Evolutionary conservation across 2,797 vertebrate genomes (phyloP).

Genomic region (Setipinna tenuifilis): DNA sequence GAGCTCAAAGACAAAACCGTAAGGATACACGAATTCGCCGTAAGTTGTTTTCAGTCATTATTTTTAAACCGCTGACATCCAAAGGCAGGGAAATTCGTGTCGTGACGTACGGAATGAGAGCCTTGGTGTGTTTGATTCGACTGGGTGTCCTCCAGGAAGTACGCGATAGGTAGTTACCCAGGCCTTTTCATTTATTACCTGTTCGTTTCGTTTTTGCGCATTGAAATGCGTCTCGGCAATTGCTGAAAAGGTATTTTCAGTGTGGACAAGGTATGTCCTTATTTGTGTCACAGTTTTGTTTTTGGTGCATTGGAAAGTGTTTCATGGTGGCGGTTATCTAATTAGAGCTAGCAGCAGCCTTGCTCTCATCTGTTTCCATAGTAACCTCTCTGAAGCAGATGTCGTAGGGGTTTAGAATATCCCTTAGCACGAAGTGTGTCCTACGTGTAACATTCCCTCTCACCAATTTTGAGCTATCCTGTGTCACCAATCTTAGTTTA

Average conservation of each 20-base stretch:
- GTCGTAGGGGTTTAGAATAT: slow-evolving; percentile 46
- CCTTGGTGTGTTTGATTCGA: slow-evolving; percentile 42
- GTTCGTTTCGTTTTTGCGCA: neutral
- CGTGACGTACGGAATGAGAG: slow-evolving; percentile 21
- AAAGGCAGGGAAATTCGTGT: slow-evolving; percentile 19
- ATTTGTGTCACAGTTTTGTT: slow-evolving; percentile 9
- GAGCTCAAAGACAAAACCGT: slow-evolving; percentile 55
- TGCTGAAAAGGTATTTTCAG: slow-evolving; percentile 3
- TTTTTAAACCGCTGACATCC: neutral
- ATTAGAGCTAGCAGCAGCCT: slow-evolving; percentile 25
- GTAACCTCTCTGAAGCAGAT: slow-evolving; percentile 67
- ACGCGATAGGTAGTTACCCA: slow-evolving; percentile 48
- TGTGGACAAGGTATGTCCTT: neutral
- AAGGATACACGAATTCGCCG: slow-evolving; percentile 13
- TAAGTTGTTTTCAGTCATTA: slow-evolving; percentile 21
- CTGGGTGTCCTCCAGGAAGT: slow-evolving; percentile 72
- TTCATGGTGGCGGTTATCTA: slow-evolving; percentile 24
- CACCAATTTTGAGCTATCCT: neutral
- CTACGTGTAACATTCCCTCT: slow-evolving; percentile 16
- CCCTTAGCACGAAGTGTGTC: slow-evolving; percentile 11
- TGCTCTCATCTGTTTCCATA: slow-evolving; percentile 72
- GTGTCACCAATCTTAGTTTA: neutral
- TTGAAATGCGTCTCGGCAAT: neutral
- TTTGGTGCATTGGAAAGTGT: slow-evolving; percentile 10
- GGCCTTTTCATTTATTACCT: slow-evolving; percentile 59